Percentiles rank a stretch among this genome's conserved stretches.
phyloP scores from a whole-genome alignment of 2,888 invertebrate genomes.

The Pristionchus entomophagus region DNA sequence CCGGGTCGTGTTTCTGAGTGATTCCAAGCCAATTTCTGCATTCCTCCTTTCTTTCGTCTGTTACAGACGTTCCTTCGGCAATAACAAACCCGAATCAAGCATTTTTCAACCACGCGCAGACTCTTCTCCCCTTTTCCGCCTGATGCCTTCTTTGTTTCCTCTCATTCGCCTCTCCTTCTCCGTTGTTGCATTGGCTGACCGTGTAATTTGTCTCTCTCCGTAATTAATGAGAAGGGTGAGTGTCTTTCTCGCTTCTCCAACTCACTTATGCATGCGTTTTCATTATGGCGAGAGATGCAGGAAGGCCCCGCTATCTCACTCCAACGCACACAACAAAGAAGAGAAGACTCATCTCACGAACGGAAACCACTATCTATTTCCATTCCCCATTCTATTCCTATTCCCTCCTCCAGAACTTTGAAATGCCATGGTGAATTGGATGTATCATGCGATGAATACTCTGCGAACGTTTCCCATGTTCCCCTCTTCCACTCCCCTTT shows the following conservation, averaged over 20 bases:
- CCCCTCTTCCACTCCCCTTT: not conserved
- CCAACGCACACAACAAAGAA: not conserved
- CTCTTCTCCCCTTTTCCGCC: too few species aligned
- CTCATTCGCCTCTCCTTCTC: not conserved
- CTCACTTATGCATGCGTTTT: slow-evolving; percentile 30
- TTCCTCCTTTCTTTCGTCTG: not conserved
- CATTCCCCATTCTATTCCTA: not conserved
- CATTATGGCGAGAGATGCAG: slow-evolving; percentile 8
- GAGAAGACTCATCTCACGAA: slow-evolving; percentile 14
- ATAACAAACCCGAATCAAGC: too few species aligned
- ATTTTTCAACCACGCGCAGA: too few species aligned
- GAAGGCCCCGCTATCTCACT: not conserved
- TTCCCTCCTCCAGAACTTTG: not conserved
- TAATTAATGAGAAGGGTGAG: not conserved
- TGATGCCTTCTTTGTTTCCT: not conserved
- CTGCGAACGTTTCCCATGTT: not conserved
- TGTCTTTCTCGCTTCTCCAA: slow-evolving; percentile 4
- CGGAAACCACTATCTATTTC: not conserved
- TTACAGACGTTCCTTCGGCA: too few species aligned
- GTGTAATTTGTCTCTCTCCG: slow-evolving; percentile 3
- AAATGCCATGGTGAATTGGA: not conserved
- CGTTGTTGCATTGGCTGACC: not conserved
- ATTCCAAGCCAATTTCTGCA: too few species aligned
- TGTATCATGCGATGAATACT: not conserved
- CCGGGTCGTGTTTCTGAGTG: too few species aligned